Evolutionary conservation across 1,140 invertebrate species (phyloP), one percentile per base, ranked within the genome.

Genomic region (Drosophila nigrodunni): DNA sequence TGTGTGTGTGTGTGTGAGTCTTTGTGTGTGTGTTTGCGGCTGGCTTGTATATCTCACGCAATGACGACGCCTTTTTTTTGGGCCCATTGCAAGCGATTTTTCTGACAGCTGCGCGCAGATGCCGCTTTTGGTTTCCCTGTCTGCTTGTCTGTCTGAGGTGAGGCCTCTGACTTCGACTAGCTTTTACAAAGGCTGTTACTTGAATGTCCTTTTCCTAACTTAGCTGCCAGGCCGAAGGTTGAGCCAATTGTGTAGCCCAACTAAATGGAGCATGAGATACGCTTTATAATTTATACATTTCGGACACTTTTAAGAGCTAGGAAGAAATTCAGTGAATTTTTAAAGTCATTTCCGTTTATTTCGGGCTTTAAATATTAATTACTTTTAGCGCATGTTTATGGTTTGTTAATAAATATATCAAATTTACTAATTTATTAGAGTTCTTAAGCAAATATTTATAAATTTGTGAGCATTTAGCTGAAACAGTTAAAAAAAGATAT

Each of bases 61-160:
- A 59, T 61, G 59, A 49, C 15, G 60, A 50, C 34, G 60, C 46
- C 46, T 50, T 62, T 62, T 62, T 49, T 59, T 34, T 21, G 18
- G 15, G 37, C 10, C 30, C 54, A 47, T 49, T 60, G 25, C 58
- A 69, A 15, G 47, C 25, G 11, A 52, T 65, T 65, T 64, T 43
- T 60, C 60, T 60, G 44, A 41, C 44, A 59, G 55, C 13, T 44
- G 41, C 39, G 57, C 41, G 15, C 59, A 62, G 34, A 18, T 62
- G 46, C 46, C 18, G 30, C 46, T 11, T n/a, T 8, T 25, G 34
- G n/a, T 34, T 34, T 3, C n/a, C 49, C 13, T 30, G 25, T 5
- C 50, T 13, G 2, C 0, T 43, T 54, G 34, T 13, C 50, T 5
- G 7, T 39, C 7, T 50, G 41, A 21, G 18, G 18, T 21, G 18